These are phyloP conservation scores for Listronotus oregonensis DNA, from an alignment of 1,140 invertebrate genomes.

Conservation along the genomic window DNA sequence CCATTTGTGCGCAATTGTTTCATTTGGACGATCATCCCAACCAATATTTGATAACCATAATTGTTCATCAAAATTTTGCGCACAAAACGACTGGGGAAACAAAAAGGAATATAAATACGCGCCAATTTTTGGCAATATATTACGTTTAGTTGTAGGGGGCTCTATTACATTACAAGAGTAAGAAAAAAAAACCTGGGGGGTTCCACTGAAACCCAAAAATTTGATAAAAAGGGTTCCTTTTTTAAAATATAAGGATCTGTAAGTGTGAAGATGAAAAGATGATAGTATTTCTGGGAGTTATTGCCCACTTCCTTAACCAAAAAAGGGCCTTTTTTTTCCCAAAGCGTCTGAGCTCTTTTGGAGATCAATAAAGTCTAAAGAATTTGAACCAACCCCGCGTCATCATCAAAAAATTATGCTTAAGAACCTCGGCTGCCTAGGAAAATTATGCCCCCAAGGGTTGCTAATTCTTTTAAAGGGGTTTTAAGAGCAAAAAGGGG, in stretches of 20 bases:
- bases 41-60: too few relatives aligned
- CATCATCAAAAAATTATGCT: constrained; percentile 42
- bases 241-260: neutral
- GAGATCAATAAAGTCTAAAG: neutral
- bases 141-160: too few relatives aligned
- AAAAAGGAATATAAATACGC: too few relatives aligned
- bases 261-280: neutral
- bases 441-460: constrained; percentile 29
- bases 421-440: constrained; percentile 20
- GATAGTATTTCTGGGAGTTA: neutral
- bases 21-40: too few relatives aligned
- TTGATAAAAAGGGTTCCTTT: neutral
- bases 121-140: too few relatives aligned
- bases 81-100: too few relatives aligned
- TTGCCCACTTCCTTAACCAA: neutral
- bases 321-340: neutral
- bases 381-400: neutral
- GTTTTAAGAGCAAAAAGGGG: constrained; percentile 44
- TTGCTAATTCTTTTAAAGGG: constrained; percentile 43
- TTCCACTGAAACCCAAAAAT: neutral
- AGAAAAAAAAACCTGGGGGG: too few relatives aligned
- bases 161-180: too few relatives aligned
- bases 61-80: too few relatives aligned
- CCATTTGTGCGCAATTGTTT: neutral
- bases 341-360: neutral